Evolutionary conservation across 1,140 invertebrate species (phyloP).

Genomic region (Zaprionus lachaisei): DNA sequence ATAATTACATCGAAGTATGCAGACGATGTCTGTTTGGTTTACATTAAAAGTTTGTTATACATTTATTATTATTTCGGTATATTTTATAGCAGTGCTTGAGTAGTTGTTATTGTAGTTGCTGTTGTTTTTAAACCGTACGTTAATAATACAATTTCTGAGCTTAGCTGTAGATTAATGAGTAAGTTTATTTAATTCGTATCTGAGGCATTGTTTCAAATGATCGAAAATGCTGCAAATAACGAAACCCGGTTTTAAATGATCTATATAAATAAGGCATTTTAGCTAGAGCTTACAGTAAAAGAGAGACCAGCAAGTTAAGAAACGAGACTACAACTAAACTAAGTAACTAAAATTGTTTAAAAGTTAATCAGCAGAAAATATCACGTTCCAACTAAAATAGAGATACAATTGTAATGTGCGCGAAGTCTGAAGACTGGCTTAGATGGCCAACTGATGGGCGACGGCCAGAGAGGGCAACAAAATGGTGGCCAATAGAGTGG

Average conservation of each 20-base stretch:
- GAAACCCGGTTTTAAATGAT: constrained; percentile 15
- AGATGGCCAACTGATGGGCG: constrained; percentile 41
- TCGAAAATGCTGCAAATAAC: constrained; percentile 27
- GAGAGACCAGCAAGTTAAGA: neutral
- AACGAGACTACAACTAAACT: constrained; percentile 50
- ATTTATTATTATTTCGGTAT: constrained; percentile 21
- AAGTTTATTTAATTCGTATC: neutral
- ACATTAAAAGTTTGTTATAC: constrained; percentile 54
- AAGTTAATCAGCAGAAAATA: constrained; percentile 74
- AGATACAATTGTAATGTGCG: constrained; percentile 11
- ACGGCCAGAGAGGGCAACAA: constrained; percentile 54
- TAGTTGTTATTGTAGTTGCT: constrained; percentile 12
- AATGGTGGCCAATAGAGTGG: constrained; percentile 39
- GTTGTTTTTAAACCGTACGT: neutral
- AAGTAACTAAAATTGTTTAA: constrained; percentile 49
- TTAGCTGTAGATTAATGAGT: constrained; percentile 23
- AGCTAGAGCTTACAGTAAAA: constrained; percentile 25
- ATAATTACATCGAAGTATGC: constrained; percentile 56
- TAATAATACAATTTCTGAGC: constrained; percentile 19
- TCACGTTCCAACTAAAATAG: constrained; percentile 73
- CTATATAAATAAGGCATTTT: constrained; percentile 15
- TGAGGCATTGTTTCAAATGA: constrained; percentile 21
- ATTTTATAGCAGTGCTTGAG: constrained; percentile 22
- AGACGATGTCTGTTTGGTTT: constrained; percentile 25
- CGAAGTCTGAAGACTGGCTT: constrained; percentile 9